These are phyloP conservation scores for Magallana ariakensis DNA, from an alignment of 1,140 invertebrate species.

Conservation along the genomic window DNA sequence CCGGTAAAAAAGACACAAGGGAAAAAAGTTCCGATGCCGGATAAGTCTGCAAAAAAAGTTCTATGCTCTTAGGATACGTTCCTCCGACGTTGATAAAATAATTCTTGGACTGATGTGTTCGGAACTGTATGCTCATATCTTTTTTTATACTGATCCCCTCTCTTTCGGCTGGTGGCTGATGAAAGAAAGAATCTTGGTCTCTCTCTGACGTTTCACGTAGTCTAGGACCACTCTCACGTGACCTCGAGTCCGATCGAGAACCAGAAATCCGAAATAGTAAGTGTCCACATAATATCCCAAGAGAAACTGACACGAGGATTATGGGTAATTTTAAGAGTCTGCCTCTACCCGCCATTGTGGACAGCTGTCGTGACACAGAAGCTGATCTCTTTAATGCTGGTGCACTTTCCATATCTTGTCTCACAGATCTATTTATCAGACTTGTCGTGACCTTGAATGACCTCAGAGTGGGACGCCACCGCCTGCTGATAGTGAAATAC, in stretches of 20 bases:
- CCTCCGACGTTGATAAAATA: slow-evolving; percentile 60
- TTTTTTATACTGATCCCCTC: slow-evolving; percentile 59
- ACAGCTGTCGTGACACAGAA: neutral
- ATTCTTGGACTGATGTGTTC: slow-evolving; percentile 59
- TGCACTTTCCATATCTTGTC: neutral
- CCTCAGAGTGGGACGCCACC: neutral
- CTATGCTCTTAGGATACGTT: slow-evolving; percentile 49
- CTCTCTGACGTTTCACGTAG: neutral
- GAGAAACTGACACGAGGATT: neutral
- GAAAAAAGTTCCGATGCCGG: slow-evolving; percentile 54
- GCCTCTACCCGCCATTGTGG: slow-evolving; percentile 15
- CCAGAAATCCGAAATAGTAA: neutral
- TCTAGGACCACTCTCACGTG: neutral
- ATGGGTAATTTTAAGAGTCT: neutral
- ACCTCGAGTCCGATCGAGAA: neutral
- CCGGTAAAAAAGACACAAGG: slow-evolving; percentile 57
- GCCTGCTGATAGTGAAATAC: neutral
- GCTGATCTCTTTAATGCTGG: neutral
- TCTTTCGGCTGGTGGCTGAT: slow-evolving; percentile 41
- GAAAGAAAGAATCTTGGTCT: neutral
- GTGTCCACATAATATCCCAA: slow-evolving; percentile 13
- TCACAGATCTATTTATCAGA: neutral
- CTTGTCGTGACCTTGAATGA: neutral
- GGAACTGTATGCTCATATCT: slow-evolving; percentile 62
- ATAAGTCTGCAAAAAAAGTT: slow-evolving; percentile 63